Conservation (phyloP, 64 coral and sea anemone species). For the Hydrozoanthus tunicans region DNA sequence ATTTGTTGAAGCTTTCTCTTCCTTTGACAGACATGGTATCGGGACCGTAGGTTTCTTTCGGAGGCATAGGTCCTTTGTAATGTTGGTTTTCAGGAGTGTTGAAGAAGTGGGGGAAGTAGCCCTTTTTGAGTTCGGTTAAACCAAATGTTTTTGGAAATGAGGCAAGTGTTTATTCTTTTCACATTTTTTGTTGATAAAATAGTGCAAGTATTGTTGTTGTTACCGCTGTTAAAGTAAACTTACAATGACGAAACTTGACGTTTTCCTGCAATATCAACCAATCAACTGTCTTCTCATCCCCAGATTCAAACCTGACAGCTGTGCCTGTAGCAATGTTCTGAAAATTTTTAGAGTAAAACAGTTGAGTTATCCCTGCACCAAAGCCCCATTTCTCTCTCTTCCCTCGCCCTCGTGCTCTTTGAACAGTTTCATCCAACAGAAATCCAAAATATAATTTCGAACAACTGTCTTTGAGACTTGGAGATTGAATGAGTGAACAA, state of each 20-base stretch:
- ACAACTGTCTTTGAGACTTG: too few relatives aligned
- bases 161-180: neutral
- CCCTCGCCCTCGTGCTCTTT: too few relatives aligned
- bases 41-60: neutral
- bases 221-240: too few relatives aligned
- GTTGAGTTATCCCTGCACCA: neutral
- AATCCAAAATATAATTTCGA: too few relatives aligned
- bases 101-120: neutral
- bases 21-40: neutral
- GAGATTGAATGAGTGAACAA: neutral
- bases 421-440: too few relatives aligned
- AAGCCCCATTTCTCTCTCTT: too few relatives aligned
- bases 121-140: too few relatives aligned
- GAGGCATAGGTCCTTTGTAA: constrained; percentile 31
- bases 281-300: constrained; percentile 77
- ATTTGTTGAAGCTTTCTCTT: neutral
- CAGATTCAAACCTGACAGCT: constrained; percentile 81
- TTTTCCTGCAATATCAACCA: constrained; percentile 79
- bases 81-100: constrained; percentile 27
- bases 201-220: too few relatives aligned
- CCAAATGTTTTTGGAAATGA: constrained; percentile 30
- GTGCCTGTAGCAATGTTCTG: constrained; percentile 88
- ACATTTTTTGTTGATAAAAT: too few relatives aligned
- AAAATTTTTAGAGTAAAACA: neutral
- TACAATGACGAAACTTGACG: neutral